Base-by-base conservation (phyloP, 2,888 invertebrate species). In the Strigamia transsilvanica region DNA sequence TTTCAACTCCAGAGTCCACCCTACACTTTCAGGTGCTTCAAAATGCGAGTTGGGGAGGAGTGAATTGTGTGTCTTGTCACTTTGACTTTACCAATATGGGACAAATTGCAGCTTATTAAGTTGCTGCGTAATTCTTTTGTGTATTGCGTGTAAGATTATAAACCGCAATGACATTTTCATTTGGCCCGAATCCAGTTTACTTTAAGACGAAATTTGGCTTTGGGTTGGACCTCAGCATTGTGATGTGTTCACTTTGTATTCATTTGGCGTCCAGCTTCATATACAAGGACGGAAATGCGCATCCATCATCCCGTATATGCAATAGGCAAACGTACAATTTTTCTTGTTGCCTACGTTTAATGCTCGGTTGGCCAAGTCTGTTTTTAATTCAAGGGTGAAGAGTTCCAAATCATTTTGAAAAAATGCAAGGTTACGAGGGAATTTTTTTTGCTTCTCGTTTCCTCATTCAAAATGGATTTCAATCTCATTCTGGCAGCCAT, bases 81-180 rank as follows among this genome's bases (percentile, higher is more conserved):
- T 61, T 18, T 18, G 18, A 46, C 46, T 61, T 61, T 23, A 61
- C n/a, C 61, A 61, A 61, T 15, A 21, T 9, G 61, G 61, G 61
- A 61, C 61, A 61, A 61, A 61, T 61, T 61, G 61, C 18, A 61
- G 61, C 61, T 61, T 61, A 61, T 61, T 34, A 34, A 34, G 7
- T 61, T 61, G 18, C 18, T 61, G 61, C 61, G 61, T 61, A 61
- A 61, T 61, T 61, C 61, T 61, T 61, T 18, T 61, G 61, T 61
- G 61, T 61, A 61, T 23, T 61, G 61, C 61, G 61, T 18, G 61
- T n/a, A 61, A 61, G 61, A 61, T 3, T 61, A 21, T 18, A 61
- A 61, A 61, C 61, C 61, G 61, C 61, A 61, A 61, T 61, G 61
- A 61, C 61, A 61, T 61, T 23, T 61, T 61, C 61, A 61, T 61